phyloP scores from a whole-genome alignment of 2,797 vertebrate genomes.

The Cichlasoma orientale region DNA sequence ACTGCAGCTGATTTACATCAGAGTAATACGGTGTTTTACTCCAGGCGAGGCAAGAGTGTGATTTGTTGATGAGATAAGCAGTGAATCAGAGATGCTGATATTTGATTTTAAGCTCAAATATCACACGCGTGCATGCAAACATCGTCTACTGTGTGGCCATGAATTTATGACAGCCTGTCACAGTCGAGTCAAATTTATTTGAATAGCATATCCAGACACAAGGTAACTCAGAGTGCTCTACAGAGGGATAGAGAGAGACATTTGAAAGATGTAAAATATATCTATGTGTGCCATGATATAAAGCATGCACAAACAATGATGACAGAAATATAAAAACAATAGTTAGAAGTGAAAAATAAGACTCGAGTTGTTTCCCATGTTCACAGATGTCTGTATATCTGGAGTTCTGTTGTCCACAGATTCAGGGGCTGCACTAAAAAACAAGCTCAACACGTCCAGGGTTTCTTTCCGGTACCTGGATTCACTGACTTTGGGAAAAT shows the following conservation, averaged over 20 bases:
- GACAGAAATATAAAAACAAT: background rate
- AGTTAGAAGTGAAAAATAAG: background rate
- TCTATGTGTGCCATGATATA: background rate
- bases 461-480: background rate
- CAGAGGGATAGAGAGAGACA: background rate
- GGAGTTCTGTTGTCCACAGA: background rate
- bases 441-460: background rate
- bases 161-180: slow-evolving; percentile 15
- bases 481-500: too few species aligned
- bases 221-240: background rate
- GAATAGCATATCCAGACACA: background rate
- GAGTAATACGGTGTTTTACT: slow-evolving; percentile 38
- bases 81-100: slow-evolving; percentile 56
- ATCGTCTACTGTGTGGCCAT: background rate
- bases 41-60: slow-evolving; percentile 33
- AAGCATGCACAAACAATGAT: background rate
- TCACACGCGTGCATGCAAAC: slow-evolving; percentile 22
- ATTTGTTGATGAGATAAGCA: slow-evolving; percentile 53
- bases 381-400: background rate
- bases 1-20: slow-evolving; percentile 61
- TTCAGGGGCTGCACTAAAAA: too few species aligned
- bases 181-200: background rate
- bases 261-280: background rate
- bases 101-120: slow-evolving; percentile 43
- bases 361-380: background rate